Base-by-base conservation (phyloP, 2,113 vertebrate species). In the Perca schrenkii region DNA sequence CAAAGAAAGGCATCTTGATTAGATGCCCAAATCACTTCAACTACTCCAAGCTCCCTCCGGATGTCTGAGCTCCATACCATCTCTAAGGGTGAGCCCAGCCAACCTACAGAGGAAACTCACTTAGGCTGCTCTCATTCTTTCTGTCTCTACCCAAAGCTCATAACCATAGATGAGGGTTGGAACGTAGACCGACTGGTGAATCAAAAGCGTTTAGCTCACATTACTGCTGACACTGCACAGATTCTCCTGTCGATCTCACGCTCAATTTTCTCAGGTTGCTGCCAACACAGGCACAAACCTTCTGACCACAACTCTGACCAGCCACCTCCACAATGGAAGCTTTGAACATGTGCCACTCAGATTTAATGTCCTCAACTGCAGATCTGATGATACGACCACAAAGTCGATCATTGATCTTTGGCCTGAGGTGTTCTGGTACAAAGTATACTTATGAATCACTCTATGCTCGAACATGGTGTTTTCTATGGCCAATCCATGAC, bases 361-460 rank as follows among this genome's bases (percentile, higher is more conserved):
- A 31, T 17, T 52, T 15, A 12, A 10, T 40, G 31, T 22, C 21
- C 67, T 21, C 19, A 31, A 13, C 46, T 12, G 16, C 46, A 52
- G 14, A 52, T 17, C 58, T 36, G n/a, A 46, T 11, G 17, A 31
- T 31, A 31, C 14, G 2, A 53, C 31, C 47, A 15, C 34, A 53
- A 31, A 65, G 15, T 28, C 10, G 1, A 46, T 64, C 60, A 19
- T 75, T n/a, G 6, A 25, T 54, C 31, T 64, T 43, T 54, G n/a
- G 34, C 36, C 22, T 31, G 3, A 43, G 36, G 16, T 46, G 15
- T 46, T 58, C 54, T 17, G 3, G 25, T 36, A 49, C 25, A 21
- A 69, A n/a, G 40, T 13, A 22, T 22, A 71, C 8, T n/a, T n/a
- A 19, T 31, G 36, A 77, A 66, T 57, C 36, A 76, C 17, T 40